Evolutionary conservation across 2,113 vertebrate species (phyloP), one percentile per base, ranked within the genome.

Genomic region (Pogona vitticeps): DNA sequence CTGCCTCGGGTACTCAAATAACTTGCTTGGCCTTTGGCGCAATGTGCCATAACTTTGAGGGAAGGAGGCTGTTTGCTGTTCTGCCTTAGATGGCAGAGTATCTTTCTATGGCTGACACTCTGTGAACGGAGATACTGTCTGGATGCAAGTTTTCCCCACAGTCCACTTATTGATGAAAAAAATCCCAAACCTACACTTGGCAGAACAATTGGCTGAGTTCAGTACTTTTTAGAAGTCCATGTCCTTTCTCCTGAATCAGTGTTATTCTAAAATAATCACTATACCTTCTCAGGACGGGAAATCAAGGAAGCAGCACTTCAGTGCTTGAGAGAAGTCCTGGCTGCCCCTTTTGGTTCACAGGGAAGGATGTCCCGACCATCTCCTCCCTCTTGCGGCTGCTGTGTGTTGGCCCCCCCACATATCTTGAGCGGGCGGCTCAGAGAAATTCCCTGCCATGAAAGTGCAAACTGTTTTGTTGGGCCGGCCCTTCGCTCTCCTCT

Each of bases 361-460:
- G 77, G 63, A 38, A 87, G 72, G 72, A 68, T 20, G 70, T 21
- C 26, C 68, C 46, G 63, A 17, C 83, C 18, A 1, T 17, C 75
- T 14, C 86, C 67, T 90, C 76, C 78, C n/a, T 77, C 52, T 84
- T 82, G 83, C 10, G 36, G 3, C n/a, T 42, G 0, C 0, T 65
- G 40, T 9, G 6, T 65, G 13, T 46, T 70, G 80, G 59, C n/a
- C 58, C 61, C 59, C 70, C 9, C n/a, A 46, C n/a, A 67, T 9
- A 15, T 63, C 63, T 56, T 26, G 17, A 20, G 26, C 38, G 0
- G 65, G 21, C 26, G 13, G 42, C 42, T 95, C 91, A 94, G 79
- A 93, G 93, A 84, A 95, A 20, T 40, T 94, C 92, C 3, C 68
- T 86, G 83, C 85, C 90, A 6, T 71, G 87, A 9, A 90, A 90